Evolutionary conservation across 2,797 vertebrate genomes (phyloP).

Genomic region (Avahi laniger): DNA sequence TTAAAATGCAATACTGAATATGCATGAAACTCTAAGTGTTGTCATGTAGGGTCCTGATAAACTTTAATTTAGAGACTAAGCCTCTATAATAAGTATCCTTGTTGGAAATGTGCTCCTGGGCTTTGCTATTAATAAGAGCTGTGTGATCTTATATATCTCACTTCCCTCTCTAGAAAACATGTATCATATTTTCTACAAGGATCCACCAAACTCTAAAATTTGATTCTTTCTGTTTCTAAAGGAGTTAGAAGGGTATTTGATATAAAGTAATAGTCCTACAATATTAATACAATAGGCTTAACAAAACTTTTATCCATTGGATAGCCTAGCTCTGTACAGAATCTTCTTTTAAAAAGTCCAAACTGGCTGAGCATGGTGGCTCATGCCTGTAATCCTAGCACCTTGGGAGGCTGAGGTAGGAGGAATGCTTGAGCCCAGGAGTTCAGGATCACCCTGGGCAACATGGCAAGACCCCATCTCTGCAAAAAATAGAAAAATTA

Average conservation of each 20-base stretch:
- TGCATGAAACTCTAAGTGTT: neutral
- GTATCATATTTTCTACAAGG: neutral
- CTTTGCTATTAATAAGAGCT: neutral
- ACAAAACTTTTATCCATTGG: neutral
- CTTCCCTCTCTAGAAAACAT: neutral
- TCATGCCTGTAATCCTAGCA: too few species aligned
- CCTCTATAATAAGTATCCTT: neutral
- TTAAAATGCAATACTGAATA: neutral
- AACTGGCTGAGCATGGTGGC: neutral
- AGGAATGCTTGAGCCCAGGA: too few species aligned
- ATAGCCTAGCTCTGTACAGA: neutral
- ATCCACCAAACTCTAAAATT: neutral
- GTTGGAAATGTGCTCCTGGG: neutral
- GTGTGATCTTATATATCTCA: accelerated
- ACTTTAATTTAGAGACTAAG: neutral
- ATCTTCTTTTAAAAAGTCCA: neutral
- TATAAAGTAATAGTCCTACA: neutral
- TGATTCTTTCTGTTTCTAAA: neutral
- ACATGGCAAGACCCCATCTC: too few species aligned
- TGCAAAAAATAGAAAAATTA: neutral
- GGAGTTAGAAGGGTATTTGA: neutral
- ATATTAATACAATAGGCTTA: neutral
- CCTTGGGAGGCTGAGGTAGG: too few species aligned
- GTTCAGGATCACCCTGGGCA: too few species aligned
- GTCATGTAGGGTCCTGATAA: neutral